phyloP scores from a whole-genome alignment of 1,140 invertebrate genomes.

The Sesamia nonagrioides region DNA sequence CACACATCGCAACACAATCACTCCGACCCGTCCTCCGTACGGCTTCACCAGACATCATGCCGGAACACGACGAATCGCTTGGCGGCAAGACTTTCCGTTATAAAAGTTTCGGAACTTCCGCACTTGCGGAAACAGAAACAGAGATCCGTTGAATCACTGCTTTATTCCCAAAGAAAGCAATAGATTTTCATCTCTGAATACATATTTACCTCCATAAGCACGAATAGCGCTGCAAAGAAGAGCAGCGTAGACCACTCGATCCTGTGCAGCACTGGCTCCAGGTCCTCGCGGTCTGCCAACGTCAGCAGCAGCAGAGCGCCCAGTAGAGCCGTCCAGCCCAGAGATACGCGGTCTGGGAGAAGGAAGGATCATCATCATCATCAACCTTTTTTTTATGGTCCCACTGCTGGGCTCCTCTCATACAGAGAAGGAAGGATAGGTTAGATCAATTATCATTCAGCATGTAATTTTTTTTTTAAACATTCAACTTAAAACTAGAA shows the following conservation, averaged over 20 bases:
- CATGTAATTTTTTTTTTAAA: too few species aligned
- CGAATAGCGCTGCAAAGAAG: conserved; percentile 96
- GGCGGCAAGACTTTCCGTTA: too few species aligned
- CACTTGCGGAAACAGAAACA: too few species aligned
- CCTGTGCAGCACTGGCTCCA: conserved; percentile 93
- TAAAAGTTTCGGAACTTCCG: too few species aligned
- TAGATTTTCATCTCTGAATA: neutral
- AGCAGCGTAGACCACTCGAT: conserved; percentile 97
- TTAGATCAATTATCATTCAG: neutral
- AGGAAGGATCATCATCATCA: neutral
- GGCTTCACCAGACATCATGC: too few species aligned
- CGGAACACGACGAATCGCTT: too few species aligned
- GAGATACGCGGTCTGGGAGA: conserved; percentile 88
- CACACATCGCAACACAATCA: too few species aligned
- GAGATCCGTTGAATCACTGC: too few species aligned
- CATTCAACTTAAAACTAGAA: too few species aligned
- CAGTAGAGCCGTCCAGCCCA: conserved; percentile 96
- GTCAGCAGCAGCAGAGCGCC: conserved; percentile 94
- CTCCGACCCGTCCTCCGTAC: too few species aligned
- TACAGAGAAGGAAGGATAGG: neutral
- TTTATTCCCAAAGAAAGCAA: neutral
- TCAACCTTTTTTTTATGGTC: too few species aligned
- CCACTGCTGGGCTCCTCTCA: too few species aligned
- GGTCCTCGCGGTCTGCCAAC: conserved; percentile 92
- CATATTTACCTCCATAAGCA: conserved; percentile 93